These are phyloP conservation scores for Phlogophora meticulosa DNA, from an alignment of 2,888 invertebrate species.

Conservation along the genomic window DNA sequence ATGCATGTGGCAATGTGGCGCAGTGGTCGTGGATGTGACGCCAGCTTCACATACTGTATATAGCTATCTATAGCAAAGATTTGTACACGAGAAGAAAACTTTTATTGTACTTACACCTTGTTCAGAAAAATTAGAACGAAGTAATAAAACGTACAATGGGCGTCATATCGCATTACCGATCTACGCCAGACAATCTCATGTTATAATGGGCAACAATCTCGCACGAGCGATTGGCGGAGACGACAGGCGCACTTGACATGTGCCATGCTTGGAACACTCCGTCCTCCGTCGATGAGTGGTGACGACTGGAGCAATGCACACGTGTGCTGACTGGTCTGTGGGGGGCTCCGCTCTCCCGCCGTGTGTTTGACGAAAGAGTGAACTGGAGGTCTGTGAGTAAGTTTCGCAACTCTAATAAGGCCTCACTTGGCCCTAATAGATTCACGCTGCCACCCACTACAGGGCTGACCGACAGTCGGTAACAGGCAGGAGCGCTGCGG, in stretches of 20 bases:
- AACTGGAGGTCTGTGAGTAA: too few relatives aligned
- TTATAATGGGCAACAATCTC: neutral
- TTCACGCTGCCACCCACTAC: neutral
- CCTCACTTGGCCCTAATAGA: neutral
- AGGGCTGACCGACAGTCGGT: neutral
- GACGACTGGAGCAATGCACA: too few relatives aligned
- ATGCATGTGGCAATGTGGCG: too few relatives aligned
- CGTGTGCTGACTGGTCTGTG: too few relatives aligned
- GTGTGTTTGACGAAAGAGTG: too few relatives aligned
- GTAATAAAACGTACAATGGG: constrained; percentile 7
- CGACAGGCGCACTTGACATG: neutral
- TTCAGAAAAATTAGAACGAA: constrained; percentile 8
- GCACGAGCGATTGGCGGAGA: neutral
- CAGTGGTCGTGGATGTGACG: too few relatives aligned
- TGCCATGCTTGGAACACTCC: too few relatives aligned
- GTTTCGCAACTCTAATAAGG: too few relatives aligned
- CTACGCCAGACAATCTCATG: constrained; percentile 1
- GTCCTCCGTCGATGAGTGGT: too few relatives aligned
- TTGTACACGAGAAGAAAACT: neutral
- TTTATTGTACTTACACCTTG: neutral
- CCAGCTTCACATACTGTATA: too few relatives aligned
- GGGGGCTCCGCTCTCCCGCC: too few relatives aligned
- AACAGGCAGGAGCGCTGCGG: neutral
- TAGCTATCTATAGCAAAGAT: too few relatives aligned
- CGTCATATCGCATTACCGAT: constrained; percentile 2